A percentile compares a stretch with the other conserved stretches of the same genome.
These are phyloP conservation scores for Punctoribates punctum DNA, from an alignment of 2,888 invertebrate species.

Conservation along the genomic window DNA sequence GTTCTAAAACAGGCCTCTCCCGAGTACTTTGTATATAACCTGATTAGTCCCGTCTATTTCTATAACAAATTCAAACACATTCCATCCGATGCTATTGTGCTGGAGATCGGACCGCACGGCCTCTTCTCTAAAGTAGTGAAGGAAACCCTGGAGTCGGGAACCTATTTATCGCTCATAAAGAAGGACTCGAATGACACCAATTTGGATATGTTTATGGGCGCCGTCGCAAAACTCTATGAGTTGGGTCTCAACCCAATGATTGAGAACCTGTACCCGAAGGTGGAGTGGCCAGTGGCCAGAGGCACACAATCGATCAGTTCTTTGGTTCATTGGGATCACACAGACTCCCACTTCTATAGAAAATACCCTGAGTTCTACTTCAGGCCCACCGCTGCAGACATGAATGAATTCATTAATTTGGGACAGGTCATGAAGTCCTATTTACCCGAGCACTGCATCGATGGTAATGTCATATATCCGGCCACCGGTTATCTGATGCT, in stretches of 20 bases:
- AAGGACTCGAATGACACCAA: slow-evolving; percentile 4
- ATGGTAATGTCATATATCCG: slow-evolving; percentile 58
- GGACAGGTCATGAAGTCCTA: slow-evolving; percentile 55
- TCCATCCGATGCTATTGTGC: slow-evolving; percentile 77
- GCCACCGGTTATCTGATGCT: slow-evolving; percentile 60
- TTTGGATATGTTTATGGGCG: slow-evolving; percentile 61
- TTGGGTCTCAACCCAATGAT: slow-evolving; percentile 74
- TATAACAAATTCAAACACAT: slow-evolving; percentile 78
- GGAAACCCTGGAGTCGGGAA: not conserved
- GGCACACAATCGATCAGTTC: slow-evolving; percentile 87
- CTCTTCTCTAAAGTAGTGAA: slow-evolving; percentile 54
- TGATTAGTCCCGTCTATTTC: slow-evolving; percentile 86
- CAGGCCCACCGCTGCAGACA: slow-evolving; percentile 55
- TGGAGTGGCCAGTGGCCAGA: slow-evolving; percentile 71
- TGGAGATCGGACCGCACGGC: slow-evolving; percentile 92
- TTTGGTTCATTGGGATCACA: slow-evolving; percentile 84
- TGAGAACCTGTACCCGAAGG: slow-evolving; percentile 63
- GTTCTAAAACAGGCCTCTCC: slow-evolving; percentile 55
- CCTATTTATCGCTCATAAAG: slow-evolving; percentile 76
- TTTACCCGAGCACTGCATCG: slow-evolving; percentile 65
- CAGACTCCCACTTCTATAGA: slow-evolving; percentile 53
- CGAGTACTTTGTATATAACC: slow-evolving; percentile 91
- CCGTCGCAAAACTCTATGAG: slow-evolving; percentile 73
- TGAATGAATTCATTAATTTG: slow-evolving; percentile 56
- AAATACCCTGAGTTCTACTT: slow-evolving; percentile 44